Base-by-base conservation (phyloP, 1,140 invertebrate species). In the Euwallacea fornicatus region DNA sequence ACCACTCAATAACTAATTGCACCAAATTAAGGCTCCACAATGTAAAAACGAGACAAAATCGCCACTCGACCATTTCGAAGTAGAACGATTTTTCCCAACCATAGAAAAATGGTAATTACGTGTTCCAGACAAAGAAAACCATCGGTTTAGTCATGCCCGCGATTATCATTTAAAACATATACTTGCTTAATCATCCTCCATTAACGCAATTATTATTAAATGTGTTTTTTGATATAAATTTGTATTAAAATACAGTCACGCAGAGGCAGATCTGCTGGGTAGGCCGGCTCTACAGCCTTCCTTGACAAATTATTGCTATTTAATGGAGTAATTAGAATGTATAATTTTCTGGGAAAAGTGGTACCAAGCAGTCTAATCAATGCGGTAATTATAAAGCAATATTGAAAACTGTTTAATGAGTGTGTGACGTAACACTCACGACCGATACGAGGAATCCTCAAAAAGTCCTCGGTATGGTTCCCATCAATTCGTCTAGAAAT, bases 51-150 rank as follows among this genome's bases (percentile, higher is more conserved):
- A 50, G 46, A 13, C 13, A 50, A 50, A 50, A 50, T 50, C 9
- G 46, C 46, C 46, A 50, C 9, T 50, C 46, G 46, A 50, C 46
- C 46, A 50, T 50, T 50, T 50, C 46, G 46, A 11, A 50, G 9
- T 50, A 13, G 46, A 50, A 50, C 46, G 46, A 50, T 50, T 50
- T 50, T 50, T 50, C 13, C 46, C 46, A 50, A 50, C 46, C 46
- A 50, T 50, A 50, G 46, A 50, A 50, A 50, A 50, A 50, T 50
- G 46, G 46, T 50, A 50, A 50, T 50, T 50, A 50, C 46, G 46
- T 50, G 21, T 33, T 13, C 9, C 46, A 50, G 46, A 50, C 46
- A 50, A 50, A 50, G 46, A 50, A 50, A 50, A 50, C 46, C 46
- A 50, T 10, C 9, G 9, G 46, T 11, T 50, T 50, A 50, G 46